phyloP scores from a whole-genome alignment of 2,888 invertebrate genomes.

The Temnothorax rugatulus region DNA sequence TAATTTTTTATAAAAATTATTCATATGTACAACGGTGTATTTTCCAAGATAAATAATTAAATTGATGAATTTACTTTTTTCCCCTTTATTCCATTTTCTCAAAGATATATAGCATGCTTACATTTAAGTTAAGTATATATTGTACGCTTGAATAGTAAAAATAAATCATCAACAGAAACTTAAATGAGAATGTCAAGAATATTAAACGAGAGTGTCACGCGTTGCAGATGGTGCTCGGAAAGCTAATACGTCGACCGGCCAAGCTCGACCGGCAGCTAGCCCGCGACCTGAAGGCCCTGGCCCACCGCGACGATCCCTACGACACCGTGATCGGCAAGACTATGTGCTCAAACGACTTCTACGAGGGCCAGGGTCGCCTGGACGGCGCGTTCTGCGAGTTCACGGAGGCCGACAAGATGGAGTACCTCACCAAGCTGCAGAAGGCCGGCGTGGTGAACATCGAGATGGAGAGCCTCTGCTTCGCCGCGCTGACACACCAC shows the following conservation, averaged over 20 bases:
- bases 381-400: slow-evolving; percentile 99
- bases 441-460: slow-evolving; percentile 96
- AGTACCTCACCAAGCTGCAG: slow-evolving; percentile 92
- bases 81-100: background rate
- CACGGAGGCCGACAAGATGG: slow-evolving; percentile 95
- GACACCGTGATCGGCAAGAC: slow-evolving; percentile 96
- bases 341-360: slow-evolving; percentile 99
- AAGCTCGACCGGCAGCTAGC: slow-evolving; percentile 93
- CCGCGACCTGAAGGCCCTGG: slow-evolving; percentile 92
- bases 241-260: slow-evolving; percentile 93
- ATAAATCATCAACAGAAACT: background rate
- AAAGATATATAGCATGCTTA: background rate
- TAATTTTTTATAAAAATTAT: background rate
- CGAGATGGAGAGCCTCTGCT: slow-evolving; percentile 98
- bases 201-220: background rate
- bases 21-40: background rate
- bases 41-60: background rate
- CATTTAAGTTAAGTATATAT: background rate
- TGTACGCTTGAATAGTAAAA: background rate
- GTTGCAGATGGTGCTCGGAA: slow-evolving; percentile 94
- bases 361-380: slow-evolving; percentile 98
- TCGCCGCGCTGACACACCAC: slow-evolving; percentile 97
- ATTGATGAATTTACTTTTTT: background rate
- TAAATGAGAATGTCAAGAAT: too few species aligned
- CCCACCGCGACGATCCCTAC: slow-evolving; percentile 92